Conservation (phyloP, 1,140 invertebrate species). For the Zaprionus lachaisei region DNA sequence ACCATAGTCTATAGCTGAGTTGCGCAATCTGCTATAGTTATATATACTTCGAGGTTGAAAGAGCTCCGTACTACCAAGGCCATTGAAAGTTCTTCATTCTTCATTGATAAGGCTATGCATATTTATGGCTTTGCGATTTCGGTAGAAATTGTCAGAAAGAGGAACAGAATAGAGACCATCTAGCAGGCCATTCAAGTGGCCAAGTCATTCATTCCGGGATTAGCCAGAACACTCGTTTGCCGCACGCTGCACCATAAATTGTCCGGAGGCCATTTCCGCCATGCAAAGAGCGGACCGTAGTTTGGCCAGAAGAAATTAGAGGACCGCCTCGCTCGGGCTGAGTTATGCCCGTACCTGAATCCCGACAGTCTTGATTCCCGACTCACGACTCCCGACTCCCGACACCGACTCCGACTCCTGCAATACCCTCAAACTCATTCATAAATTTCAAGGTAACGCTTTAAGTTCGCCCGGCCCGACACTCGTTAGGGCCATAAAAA, state of each 20-base stretch:
- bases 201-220: constrained; percentile 71
- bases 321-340: constrained; percentile 21
- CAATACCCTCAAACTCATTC: constrained; percentile 62
- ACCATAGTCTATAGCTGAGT: background rate
- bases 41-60: background rate
- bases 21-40: background rate
- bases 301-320: constrained; percentile 29
- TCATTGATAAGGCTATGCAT: constrained; percentile 61
- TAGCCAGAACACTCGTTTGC: constrained; percentile 47
- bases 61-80: too few species aligned
- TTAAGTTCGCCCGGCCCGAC: constrained; percentile 58
- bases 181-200: constrained; percentile 32
- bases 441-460: constrained; percentile 75
- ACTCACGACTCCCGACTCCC: background rate
- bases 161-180: background rate
- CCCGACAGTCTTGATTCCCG: background rate
- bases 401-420: background rate
- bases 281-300: constrained; percentile 60
- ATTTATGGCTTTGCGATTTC: constrained; percentile 70
- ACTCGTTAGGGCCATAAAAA: constrained; percentile 75
- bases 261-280: constrained; percentile 62
- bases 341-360: constrained; percentile 44
- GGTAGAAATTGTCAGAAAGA: background rate
- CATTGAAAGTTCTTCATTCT: background rate
- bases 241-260: constrained; percentile 63